phyloP scores from a whole-genome alignment of 2,888 invertebrate species.

The Mimas tiliae region DNA sequence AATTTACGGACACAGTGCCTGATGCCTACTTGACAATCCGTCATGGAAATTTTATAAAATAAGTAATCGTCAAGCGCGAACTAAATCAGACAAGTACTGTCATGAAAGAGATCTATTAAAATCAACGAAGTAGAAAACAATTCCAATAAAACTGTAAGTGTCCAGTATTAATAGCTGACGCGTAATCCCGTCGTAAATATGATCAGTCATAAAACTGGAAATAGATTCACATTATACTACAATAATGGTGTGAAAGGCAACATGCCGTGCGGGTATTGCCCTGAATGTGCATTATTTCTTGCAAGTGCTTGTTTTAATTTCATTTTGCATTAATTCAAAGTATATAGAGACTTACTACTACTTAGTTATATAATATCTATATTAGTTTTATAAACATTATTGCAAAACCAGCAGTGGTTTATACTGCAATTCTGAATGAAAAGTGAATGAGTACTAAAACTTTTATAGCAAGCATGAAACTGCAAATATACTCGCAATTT shows the following conservation, averaged over 20 bases:
- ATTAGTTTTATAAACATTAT: no score
- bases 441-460: no score
- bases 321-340: no score
- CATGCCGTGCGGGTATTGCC: neutral
- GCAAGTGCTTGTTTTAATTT: neutral
- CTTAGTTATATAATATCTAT: no score
- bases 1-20: no score
- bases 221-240: neutral
- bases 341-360: no score
- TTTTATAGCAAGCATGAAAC: neutral
- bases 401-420: no score
- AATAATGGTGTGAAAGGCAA: conserved; percentile 3
- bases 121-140: neutral
- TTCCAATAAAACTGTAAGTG: conserved; percentile 1
- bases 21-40: no score
- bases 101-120: neutral
- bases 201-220: neutral
- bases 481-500: neutral
- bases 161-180: conserved; percentile 7
- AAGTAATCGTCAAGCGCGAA: neutral
- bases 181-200: conserved; percentile 19
- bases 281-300: conserved; percentile 2
- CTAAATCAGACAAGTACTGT: neutral
- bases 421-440: no score
- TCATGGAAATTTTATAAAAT: no score